These are phyloP conservation scores for Meandrina meandrites DNA, from an alignment of 92 coral and sea anemone genomes.

Conservation along the genomic window DNA sequence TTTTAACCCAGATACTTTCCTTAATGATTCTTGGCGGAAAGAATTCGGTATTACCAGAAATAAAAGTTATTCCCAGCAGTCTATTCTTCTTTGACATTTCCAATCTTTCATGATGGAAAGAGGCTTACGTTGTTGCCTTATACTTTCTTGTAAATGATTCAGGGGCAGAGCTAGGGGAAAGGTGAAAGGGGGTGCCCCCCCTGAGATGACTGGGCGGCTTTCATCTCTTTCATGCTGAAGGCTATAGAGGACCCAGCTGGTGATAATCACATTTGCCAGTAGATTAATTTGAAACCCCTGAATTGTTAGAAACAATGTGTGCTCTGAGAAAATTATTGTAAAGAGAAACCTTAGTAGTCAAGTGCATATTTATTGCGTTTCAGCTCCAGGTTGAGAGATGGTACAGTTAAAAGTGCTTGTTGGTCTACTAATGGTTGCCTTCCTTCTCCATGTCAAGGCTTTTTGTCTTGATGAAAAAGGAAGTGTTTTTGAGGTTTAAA, in stretches of 20 bases:
- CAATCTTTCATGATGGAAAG: not conserved
- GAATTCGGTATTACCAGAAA: not conserved
- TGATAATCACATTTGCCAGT: not conserved
- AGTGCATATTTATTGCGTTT: slow-evolving; percentile 33
- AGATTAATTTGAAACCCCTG: not conserved
- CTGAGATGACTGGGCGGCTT: no score
- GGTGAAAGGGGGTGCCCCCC: no score
- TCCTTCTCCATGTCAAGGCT: slow-evolving; percentile 56
- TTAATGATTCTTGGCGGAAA: not conserved
- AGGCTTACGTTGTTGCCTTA: not conserved
- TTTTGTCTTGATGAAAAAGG: slow-evolving; percentile 52
- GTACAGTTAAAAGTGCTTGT: slow-evolving; percentile 46
- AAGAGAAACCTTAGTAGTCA: not conserved
- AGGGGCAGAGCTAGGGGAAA: no score
- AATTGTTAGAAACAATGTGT: not conserved
- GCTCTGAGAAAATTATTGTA: not conserved
- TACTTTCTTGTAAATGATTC: not conserved
- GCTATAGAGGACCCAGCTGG: not conserved
- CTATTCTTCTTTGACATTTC: not conserved
- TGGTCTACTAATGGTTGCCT: slow-evolving; percentile 52
- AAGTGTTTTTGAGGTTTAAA: slow-evolving; percentile 39
- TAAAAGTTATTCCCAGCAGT: not conserved
- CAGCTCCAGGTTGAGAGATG: slow-evolving; percentile 40
- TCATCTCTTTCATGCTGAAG: not conserved
- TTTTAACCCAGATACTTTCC: not conserved